Percentiles rank a stretch among this genome's conserved stretches.
Evolutionary conservation across 2,797 vertebrate species (phyloP).

Genomic region (Bovichtus variegatus): DNA sequence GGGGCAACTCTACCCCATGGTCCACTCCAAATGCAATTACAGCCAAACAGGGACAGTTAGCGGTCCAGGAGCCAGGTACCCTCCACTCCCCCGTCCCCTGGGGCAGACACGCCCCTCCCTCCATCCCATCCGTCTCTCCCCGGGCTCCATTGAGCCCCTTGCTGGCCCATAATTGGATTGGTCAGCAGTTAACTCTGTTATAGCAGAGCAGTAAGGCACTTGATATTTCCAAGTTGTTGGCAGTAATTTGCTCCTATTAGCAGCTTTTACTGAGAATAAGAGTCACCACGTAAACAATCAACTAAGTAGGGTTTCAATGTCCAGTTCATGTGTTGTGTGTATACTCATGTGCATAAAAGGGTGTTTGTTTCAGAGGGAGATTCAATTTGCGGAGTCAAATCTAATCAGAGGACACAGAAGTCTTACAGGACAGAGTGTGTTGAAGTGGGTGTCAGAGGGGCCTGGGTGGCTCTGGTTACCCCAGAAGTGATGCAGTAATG

Average conservation of each 20-base stretch:
- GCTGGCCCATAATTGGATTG: constrained; percentile 90
- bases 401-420: constrained; percentile 76
- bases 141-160: constrained; percentile 63
- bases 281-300: constrained; percentile 84
- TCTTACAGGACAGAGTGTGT: constrained; percentile 64
- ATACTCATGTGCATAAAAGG: constrained; percentile 61
- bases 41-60: constrained; percentile 79
- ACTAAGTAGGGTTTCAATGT: constrained; percentile 64
- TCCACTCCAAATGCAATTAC: constrained; percentile 79
- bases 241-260: constrained; percentile 92
- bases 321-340: constrained; percentile 50
- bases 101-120: constrained; percentile 61
- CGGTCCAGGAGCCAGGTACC: constrained; percentile 77
- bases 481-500: constrained; percentile 56
- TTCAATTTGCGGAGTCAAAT: constrained; percentile 82
- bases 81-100: constrained; percentile 61
- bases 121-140: constrained; percentile 54
- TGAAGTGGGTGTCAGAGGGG: constrained; percentile 71
- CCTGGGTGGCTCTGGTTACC: constrained; percentile 64
- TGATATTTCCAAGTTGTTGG: constrained; percentile 91
- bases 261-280: constrained; percentile 89
- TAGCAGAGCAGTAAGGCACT: constrained; percentile 88
- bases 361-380: constrained; percentile 79
- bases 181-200: constrained; percentile 91
- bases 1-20: constrained; percentile 65